Base-by-base conservation (phyloP, 2,113 vertebrate genomes). In the Orthonyx spaldingii region DNA sequence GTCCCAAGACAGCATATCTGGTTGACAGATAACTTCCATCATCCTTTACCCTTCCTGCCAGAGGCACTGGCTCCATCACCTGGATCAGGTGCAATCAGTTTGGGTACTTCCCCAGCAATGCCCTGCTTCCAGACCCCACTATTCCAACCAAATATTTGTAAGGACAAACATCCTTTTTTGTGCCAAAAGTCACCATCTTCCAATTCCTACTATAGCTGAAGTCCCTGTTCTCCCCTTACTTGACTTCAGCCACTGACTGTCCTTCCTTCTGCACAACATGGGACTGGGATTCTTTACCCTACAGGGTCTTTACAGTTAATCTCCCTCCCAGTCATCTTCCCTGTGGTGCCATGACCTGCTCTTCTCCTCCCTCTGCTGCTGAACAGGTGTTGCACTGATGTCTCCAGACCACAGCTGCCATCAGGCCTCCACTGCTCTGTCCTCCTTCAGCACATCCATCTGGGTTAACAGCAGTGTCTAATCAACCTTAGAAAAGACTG, bases 271-370 rank as follows among this genome's bases (percentile, higher is more conserved):
- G 49, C 13, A 16, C 24, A 69, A 22, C 8, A 41, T 17, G 9
- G 11, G 22, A 4, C 33, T 91, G 23, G 30, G 37, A 35, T 47
- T 84, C 41, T 50, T 84, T 24, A 10, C 12, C 8, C 7, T 57
- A 33, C 6, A 52, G 8, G 4, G 7, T 35, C 3, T 72, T 44
- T 89, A 35, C 30, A 65, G 33, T n/a, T 30, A 30, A 32, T 20
- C 2, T 0, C 21, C 18, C 5, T 46, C 32, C 3, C 5, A 69
- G 27, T 11, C 8, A 1, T 37, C 1, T 1, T 85, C 17, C 20
- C 44, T 64, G 44, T 27, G 35, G 9, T 59, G 16, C 23, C 47
- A 39, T 1, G 7, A 16, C 13, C 23, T 39, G 18, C 9, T 60
- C n/a, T 60, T 33, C 35, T 87, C 11, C 18, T 49, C 7, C 33